A percentile compares a stretch with the other conserved stretches of the same genome.
phyloP scores from a whole-genome alignment of 2,113 vertebrate species.

The Oryzias javanicus region DNA sequence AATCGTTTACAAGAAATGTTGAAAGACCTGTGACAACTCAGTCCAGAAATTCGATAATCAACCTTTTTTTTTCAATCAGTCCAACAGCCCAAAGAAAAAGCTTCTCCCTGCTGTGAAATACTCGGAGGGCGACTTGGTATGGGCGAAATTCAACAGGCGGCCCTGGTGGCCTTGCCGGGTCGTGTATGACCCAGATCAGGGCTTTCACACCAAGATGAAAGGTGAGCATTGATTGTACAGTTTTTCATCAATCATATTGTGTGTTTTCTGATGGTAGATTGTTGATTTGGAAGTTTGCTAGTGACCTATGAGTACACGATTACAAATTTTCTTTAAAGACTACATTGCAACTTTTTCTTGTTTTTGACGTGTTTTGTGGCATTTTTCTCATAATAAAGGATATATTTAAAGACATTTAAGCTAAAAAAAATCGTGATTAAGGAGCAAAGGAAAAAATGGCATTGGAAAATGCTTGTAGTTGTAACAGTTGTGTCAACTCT shows the following conservation, averaged over 20 bases:
- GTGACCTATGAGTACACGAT: not conserved
- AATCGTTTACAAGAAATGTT: not conserved
- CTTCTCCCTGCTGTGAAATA: slow-evolving; percentile 81
- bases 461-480: no score
- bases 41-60: no score
- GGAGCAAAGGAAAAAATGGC: no score
- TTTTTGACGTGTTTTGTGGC: no score
- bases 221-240: slow-evolving; percentile 70
- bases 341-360: not conserved
- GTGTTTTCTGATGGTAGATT: not conserved
- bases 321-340: not conserved
- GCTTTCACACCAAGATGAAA: slow-evolving; percentile 92
- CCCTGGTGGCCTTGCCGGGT: slow-evolving; percentile 97
- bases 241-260: not conserved
- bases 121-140: slow-evolving; percentile 90
- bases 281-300: not conserved
- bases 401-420: no score
- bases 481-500: no score
- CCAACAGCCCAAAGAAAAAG: slow-evolving; percentile 87
- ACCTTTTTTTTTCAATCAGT: slow-evolving; percentile 69
- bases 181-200: slow-evolving; percentile 82
- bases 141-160: slow-evolving; percentile 96
- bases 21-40: not conserved
- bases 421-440: no score
- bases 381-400: no score